Conservation (phyloP, 64 coral and sea anemone species). For the Dendrophyllia cribrosa region DNA sequence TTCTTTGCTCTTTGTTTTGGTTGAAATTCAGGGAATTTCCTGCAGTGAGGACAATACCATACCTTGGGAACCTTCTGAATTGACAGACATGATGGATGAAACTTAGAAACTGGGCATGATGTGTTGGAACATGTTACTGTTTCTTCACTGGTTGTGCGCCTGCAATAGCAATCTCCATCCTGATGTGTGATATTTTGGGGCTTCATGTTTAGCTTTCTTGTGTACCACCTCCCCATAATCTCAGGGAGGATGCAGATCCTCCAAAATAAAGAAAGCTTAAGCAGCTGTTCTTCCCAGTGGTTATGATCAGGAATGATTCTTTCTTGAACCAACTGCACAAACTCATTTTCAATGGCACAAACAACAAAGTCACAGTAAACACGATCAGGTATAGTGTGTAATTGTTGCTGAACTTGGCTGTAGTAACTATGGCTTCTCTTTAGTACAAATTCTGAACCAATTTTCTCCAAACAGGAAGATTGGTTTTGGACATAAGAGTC, state of each 20-base stretch:
- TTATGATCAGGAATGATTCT: constrained; percentile 40
- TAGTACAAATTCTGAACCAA: too few species aligned
- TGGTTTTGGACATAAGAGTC: too few species aligned
- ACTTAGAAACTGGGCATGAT: too few species aligned
- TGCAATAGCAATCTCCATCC: constrained; percentile 55
- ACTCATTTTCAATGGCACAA: constrained; percentile 24
- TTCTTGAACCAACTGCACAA: constrained; percentile 23
- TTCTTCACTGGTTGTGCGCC: constrained; percentile 4
- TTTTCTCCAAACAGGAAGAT: too few species aligned
- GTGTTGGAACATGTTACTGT: constrained; percentile 37
- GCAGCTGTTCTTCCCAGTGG: constrained; percentile 58
- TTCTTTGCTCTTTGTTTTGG: not conserved
- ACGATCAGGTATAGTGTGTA: too few species aligned
- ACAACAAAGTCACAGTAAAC: constrained; percentile 58
- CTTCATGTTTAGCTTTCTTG: not conserved
- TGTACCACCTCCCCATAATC: not conserved
- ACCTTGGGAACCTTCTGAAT: constrained; percentile 35
- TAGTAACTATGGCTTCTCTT: too few species aligned
- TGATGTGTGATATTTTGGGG: not conserved
- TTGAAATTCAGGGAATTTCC: constrained; percentile 21
- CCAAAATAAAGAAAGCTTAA: constrained; percentile 37
- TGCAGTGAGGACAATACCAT: too few species aligned
- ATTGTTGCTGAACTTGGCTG: too few species aligned
- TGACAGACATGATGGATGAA: too few species aligned
- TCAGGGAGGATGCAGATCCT: constrained; percentile 59